A percentile compares a stretch with the other conserved stretches of the same genome.
Conservation (phyloP, 2,113 vertebrate species). For the Oceanodroma tethys region DNA sequence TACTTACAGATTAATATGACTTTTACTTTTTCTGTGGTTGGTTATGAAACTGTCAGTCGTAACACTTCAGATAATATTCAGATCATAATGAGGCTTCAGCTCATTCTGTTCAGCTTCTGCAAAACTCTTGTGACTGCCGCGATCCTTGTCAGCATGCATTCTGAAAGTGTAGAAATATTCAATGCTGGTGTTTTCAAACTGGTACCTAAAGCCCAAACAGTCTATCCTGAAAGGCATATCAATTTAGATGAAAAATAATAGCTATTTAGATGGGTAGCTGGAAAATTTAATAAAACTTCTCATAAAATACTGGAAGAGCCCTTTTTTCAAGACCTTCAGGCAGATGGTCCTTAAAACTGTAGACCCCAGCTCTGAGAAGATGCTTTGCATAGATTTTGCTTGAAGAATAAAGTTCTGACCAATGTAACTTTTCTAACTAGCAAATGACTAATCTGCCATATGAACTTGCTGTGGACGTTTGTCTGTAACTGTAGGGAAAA, state of each 20-base stretch:
- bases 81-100: background rate
- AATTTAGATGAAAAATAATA: background rate
- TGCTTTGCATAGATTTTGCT: background rate
- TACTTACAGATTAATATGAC: background rate
- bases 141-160: background rate
- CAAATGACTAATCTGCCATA: background rate
- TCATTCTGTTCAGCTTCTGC: background rate
- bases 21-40: background rate
- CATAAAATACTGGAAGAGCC: background rate
- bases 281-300: background rate
- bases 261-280: background rate
- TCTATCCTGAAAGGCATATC: background rate
- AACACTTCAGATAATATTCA: background rate
- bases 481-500: background rate
- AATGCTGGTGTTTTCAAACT: background rate
- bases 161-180: background rate
- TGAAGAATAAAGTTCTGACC: background rate
- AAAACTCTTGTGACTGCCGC: background rate
- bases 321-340: background rate
- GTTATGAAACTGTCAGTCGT: background rate
- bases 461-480: background rate
- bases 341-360: background rate
- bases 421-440: background rate
- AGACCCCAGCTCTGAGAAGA: background rate
- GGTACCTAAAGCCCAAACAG: background rate